These are phyloP conservation scores for Clarias platycephalus DNA, from an alignment of 2,797 vertebrate species.

Conservation along the genomic window DNA sequence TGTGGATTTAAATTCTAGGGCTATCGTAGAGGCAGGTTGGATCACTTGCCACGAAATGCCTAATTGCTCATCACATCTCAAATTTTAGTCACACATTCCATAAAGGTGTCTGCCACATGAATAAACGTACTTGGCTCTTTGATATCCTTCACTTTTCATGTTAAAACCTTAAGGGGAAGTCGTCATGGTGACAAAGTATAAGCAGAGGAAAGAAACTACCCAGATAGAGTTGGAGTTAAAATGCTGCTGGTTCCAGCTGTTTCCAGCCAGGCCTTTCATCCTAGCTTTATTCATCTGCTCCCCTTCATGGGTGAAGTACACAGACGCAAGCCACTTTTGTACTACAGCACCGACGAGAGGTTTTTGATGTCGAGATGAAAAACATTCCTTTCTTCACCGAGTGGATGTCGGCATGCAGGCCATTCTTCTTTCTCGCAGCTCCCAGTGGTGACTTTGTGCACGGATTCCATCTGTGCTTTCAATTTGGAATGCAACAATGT, in stretches of 20 bases:
- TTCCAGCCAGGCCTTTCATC: constrained; percentile 49
- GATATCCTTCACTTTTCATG: background rate
- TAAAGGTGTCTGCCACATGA: background rate
- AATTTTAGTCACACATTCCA: background rate
- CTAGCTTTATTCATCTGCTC: constrained; percentile 46
- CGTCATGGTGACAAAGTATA: background rate
- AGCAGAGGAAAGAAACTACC: constrained; percentile 2
- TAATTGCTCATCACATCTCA: background rate
- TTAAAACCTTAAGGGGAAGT: constrained; percentile 22
- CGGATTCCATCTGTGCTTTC: constrained; percentile 28
- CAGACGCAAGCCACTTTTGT: constrained; percentile 51
- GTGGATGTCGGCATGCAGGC: constrained; percentile 52
- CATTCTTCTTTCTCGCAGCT: constrained; percentile 44
- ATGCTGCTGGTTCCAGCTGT: constrained; percentile 37
- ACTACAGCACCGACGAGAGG: constrained; percentile 34
- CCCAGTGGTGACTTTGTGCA: constrained; percentile 36
- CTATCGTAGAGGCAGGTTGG: background rate
- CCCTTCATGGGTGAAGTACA: constrained; percentile 46
- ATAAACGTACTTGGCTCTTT: background rate
- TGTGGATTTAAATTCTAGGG: background rate
- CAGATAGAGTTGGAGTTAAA: constrained; percentile 23
- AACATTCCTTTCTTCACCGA: constrained; percentile 53
- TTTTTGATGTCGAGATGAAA: constrained; percentile 58
- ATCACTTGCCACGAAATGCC: background rate
- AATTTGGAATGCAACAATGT: constrained; percentile 41